A percentile compares a stretch with the other conserved stretches of the same genome.
These are phyloP conservation scores for Gonioctena quinquepunctata DNA, from an alignment of 1,140 invertebrate genomes.

Conservation along the genomic window DNA sequence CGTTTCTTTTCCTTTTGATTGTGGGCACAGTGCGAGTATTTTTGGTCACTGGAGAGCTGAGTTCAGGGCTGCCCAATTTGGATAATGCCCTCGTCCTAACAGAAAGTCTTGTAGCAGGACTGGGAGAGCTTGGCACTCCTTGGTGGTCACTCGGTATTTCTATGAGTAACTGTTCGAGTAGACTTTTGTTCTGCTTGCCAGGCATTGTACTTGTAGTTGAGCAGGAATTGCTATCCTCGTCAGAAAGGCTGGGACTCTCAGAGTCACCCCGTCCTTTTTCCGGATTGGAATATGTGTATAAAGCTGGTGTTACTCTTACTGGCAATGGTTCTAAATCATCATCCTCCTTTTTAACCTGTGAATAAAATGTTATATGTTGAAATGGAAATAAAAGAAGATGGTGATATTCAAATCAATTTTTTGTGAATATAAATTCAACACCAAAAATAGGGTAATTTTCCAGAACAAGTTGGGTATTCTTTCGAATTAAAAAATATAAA, in stretches of 20 bases:
- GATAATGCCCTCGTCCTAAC: constrained; percentile 71
- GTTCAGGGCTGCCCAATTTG: constrained; percentile 72
- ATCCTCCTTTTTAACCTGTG: constrained; percentile 21
- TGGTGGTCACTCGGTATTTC: constrained; percentile 67
- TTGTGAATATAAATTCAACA: no score
- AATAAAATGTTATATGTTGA: neutral
- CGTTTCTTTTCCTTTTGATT: constrained; percentile 72
- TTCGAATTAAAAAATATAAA: no score
- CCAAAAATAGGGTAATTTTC: no score
- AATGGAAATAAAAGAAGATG: no score
- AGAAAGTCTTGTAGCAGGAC: constrained; percentile 45
- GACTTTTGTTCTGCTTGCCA: constrained; percentile 59
- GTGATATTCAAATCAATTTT: no score
- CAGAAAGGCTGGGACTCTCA: constrained; percentile 30
- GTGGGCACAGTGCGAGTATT: constrained; percentile 35
- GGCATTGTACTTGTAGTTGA: constrained; percentile 17
- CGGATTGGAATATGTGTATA: constrained; percentile 73
- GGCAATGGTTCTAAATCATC: constrained; percentile 60
- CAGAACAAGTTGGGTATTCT: no score
- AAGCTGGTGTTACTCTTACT: constrained; percentile 69
- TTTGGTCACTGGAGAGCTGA: constrained; percentile 57
- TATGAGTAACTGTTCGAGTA: constrained; percentile 75
- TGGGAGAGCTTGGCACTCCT: constrained; percentile 41
- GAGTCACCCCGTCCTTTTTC: constrained; percentile 58
- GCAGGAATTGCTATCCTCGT: constrained; percentile 39